phyloP scores from a whole-genome alignment of 2,113 vertebrate genomes.

The Rhagologus leucostigma region DNA sequence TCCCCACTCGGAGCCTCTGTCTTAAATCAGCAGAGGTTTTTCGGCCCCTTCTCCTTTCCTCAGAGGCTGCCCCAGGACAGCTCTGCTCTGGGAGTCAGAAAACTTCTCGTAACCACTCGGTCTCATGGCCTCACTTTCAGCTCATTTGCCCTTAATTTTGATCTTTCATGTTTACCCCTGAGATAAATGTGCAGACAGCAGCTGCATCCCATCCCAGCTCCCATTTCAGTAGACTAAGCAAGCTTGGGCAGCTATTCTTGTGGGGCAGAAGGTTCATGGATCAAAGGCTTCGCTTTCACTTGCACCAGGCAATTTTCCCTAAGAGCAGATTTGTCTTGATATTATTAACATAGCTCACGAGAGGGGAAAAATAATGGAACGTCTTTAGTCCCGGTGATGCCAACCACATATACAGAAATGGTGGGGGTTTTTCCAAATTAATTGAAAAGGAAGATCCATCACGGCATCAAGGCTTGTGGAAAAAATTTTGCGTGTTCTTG shows the following conservation, averaged over 20 bases:
- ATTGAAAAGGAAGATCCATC: conserved; percentile 10
- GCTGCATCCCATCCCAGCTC: conserved; percentile 15
- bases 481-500: neutral
- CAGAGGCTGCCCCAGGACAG: neutral
- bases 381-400: neutral
- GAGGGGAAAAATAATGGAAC: neutral
- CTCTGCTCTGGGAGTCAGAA: neutral
- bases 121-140: neutral
- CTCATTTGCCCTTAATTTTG: neutral
- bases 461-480: neutral
- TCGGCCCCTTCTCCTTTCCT: neutral
- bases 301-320: neutral
- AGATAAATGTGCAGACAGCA: conserved; percentile 3
- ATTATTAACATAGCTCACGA: neutral
- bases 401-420: neutral
- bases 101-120: neutral
- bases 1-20: neutral
- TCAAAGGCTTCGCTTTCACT: conserved; percentile 35
- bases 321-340: conserved; percentile 17
- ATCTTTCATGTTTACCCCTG: neutral
- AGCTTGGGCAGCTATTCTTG: neutral
- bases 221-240: neutral
- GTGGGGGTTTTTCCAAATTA: neutral
- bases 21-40: neutral
- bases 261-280: neutral